Conservation (phyloP, 2,888 invertebrate species). For the Apodemia duryi region DNA sequence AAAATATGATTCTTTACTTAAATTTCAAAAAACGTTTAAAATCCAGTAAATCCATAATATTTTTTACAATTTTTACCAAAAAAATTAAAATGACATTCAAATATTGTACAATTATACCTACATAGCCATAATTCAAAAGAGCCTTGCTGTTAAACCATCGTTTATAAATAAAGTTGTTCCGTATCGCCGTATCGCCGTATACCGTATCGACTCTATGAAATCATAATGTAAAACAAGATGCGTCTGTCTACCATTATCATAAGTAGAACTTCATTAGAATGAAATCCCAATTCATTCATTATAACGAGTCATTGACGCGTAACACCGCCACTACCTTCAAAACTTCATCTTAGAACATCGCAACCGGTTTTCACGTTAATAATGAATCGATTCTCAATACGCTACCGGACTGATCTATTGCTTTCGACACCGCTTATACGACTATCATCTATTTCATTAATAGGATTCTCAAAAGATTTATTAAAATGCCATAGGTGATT, state of each 20-base stretch:
- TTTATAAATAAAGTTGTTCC: background rate
- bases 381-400: slow-evolving; percentile 69
- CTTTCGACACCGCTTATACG: slow-evolving; percentile 53
- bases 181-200: no score
- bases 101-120: no score
- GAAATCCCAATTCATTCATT: slow-evolving; percentile 73
- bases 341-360: slow-evolving; percentile 57
- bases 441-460: slow-evolving; percentile 62
- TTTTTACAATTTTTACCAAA: no score
- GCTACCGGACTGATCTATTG: slow-evolving; percentile 60
- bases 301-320: slow-evolving; percentile 60
- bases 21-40: no score
- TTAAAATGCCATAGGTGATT: slow-evolving; percentile 39
- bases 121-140: background rate
- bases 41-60: no score
- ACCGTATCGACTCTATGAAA: background rate
- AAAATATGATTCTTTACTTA: no score
- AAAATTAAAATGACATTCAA: no score
- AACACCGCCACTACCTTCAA: slow-evolving; percentile 32
- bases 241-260: slow-evolving; percentile 12
- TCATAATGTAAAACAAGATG: slow-evolving; percentile 5
- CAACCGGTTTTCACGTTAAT: slow-evolving; percentile 70
- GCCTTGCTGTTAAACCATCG: background rate
- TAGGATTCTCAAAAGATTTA: slow-evolving; percentile 60
- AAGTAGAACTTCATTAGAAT: slow-evolving; percentile 41